phyloP scores from a whole-genome alignment of 2,888 invertebrate genomes.

The Chromoteleia sp. region DNA sequence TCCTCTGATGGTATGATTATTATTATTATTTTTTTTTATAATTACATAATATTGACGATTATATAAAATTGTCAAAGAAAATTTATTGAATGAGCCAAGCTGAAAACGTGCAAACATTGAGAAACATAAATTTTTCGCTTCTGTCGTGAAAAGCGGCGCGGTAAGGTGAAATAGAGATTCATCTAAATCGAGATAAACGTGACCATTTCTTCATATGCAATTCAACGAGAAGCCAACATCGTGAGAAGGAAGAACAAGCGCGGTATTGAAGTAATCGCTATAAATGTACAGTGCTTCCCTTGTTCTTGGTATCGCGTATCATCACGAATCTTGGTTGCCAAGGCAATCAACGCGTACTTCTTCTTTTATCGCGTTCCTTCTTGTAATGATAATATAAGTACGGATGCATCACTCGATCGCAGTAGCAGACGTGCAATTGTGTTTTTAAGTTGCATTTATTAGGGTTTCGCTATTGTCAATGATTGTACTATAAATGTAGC shows the following conservation, averaged over 20 bases:
- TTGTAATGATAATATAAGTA: conserved; percentile 28
- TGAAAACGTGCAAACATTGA: conserved; percentile 5
- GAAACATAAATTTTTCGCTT: conserved; percentile 1
- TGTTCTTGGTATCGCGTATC: conserved; percentile 60
- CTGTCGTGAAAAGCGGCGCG: conserved; percentile 7
- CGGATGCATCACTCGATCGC: conserved; percentile 13
- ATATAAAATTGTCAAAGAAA: conserved; percentile 12
- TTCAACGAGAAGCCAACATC: conserved; percentile 49
- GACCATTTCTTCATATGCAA: conserved; percentile 53
- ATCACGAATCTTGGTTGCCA: conserved; percentile 48
- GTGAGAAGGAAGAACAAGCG: conserved; percentile 63
- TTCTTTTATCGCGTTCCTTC: conserved; percentile 42
- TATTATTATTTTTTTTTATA: no score
- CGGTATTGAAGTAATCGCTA: conserved; percentile 68
- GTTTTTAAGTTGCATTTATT: conserved; percentile 3
- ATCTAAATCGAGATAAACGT: conserved; percentile 50
- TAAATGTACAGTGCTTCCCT: conserved; percentile 63
- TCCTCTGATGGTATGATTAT: neutral
- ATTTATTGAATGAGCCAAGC: conserved; percentile 10
- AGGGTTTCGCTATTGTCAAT: neutral
- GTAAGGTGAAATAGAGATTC: conserved; percentile 40
- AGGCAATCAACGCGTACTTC: conserved; percentile 52
- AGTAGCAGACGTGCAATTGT: neutral
- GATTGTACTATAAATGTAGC: neutral
- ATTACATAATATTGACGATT: neutral